A percentile compares a stretch with the other conserved stretches of the same genome.
Conservation (phyloP, 2,113 vertebrate genomes). For the Dasyornis broadbenti region DNA sequence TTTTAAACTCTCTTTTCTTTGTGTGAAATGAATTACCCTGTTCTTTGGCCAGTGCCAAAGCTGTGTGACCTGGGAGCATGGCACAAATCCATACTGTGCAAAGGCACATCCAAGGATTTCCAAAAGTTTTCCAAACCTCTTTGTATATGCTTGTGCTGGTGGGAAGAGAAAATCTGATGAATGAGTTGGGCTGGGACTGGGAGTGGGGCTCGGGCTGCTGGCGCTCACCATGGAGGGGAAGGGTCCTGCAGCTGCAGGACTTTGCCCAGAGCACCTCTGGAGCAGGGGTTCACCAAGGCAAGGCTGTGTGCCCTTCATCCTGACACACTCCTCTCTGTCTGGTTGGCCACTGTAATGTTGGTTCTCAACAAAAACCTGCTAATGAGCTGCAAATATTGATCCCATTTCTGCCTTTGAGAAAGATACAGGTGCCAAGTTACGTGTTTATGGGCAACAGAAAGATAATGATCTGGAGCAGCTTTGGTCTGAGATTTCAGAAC, state of each 20-base stretch:
- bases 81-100: background rate
- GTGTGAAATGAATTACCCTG: background rate
- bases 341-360: background rate
- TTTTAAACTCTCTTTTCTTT: background rate
- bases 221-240: fast-evolving
- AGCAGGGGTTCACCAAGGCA: background rate
- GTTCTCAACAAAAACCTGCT: background rate
- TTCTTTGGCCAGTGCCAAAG: background rate
- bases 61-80: background rate
- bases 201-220: background rate
- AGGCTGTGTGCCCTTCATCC: background rate
- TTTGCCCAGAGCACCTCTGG: background rate
- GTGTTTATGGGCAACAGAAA: background rate
- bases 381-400: background rate
- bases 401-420: background rate
- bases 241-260: background rate
- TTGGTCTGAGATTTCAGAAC: background rate
- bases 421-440: background rate
- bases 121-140: background rate
- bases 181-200: background rate
- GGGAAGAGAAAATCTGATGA: background rate
- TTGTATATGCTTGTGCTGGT: background rate
- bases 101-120: background rate
- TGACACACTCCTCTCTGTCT: background rate
- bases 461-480: background rate